Conservation (phyloP, 1,140 invertebrate genomes). For the Drosophila grimshawi region DNA sequence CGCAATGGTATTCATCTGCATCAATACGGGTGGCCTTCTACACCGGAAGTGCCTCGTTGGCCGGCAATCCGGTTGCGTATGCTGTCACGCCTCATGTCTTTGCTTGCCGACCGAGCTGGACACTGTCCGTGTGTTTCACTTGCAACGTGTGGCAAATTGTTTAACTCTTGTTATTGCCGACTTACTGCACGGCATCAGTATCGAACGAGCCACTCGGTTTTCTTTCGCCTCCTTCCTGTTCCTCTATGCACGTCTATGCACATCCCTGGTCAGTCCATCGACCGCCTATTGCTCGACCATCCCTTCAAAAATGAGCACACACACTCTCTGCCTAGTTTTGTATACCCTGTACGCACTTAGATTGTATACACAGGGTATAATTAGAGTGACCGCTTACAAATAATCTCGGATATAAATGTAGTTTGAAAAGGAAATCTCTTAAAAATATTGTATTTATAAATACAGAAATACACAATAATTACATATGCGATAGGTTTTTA, state of each 20-base stretch:
- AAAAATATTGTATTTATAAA: no score
- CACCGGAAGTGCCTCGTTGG: constrained; percentile 87
- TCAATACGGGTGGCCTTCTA: constrained; percentile 92
- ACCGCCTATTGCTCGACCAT: constrained; percentile 23
- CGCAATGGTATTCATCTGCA: constrained; percentile 89
- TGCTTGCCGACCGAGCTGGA: constrained; percentile 84
- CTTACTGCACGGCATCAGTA: constrained; percentile 54
- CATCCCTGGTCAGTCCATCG: constrained; percentile 24
- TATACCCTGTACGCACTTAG: not conserved
- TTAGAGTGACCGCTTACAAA: no score
- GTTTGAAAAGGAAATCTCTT: no score
- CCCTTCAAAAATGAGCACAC: not conserved
- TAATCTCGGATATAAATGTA: no score
- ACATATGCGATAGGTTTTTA: no score
- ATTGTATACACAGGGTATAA: not conserved
- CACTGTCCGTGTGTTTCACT: constrained; percentile 87
- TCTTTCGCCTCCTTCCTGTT: not conserved
- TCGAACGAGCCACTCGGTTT: not conserved
- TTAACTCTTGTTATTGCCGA: constrained; percentile 84
- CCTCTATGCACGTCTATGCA: not conserved
- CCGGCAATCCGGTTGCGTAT: constrained; percentile 89
- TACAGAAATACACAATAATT: no score
- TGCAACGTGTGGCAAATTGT: constrained; percentile 87
- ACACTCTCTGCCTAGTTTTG: not conserved
- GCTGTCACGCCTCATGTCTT: constrained; percentile 90